Base-by-base conservation (phyloP, 2,113 vertebrate genomes). In the Morone chrysops region DNA sequence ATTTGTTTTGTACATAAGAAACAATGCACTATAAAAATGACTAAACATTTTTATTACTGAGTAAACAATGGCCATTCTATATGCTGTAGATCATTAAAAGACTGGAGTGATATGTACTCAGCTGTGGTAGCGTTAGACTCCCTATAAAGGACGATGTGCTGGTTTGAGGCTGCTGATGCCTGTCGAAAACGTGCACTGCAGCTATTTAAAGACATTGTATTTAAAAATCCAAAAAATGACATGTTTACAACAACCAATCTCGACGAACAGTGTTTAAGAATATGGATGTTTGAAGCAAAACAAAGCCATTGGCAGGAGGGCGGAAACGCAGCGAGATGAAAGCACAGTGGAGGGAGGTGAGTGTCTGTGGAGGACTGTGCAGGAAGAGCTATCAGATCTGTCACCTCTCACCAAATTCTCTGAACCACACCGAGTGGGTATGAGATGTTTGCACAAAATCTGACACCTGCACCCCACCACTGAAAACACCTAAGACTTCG, bases 11-110 rank as follows among this genome's bases (percentile, higher is more conserved):
- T 92, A 91, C 91, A 92, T 93, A 89, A 91, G 87, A 92, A 94
- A 93, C 86, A 79, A 92, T 88, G 92, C 89, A 92, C 87, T 93
- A 87, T 90, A 94, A 92, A 92, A 88, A 89, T 88, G 83, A 90
- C 85, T 82, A 17, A 88, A 89, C 62, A 70, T 75, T 74, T 86
- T 70, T 81, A 71, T 85, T 31, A 91, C 76, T 77, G 84, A 76
- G 78, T 91, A 89, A 92, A 92, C 86, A 84, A 92, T 90, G 80
- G 86, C 81, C 89, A 80, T 91, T 85, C 75, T 87, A 74, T 85
- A 78, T 57, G 77, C 86, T 88, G 78, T 70, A 76, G 81, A 86
- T 89, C 78, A 65, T 62, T 75, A 60, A 85, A 77, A 92, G 83
- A 90, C 81, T 54, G 71, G 62, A 88, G 87, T 88, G 90, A 94